Conservation (phyloP, 1,140 invertebrate species). For the Sitobion miscanthi region DNA sequence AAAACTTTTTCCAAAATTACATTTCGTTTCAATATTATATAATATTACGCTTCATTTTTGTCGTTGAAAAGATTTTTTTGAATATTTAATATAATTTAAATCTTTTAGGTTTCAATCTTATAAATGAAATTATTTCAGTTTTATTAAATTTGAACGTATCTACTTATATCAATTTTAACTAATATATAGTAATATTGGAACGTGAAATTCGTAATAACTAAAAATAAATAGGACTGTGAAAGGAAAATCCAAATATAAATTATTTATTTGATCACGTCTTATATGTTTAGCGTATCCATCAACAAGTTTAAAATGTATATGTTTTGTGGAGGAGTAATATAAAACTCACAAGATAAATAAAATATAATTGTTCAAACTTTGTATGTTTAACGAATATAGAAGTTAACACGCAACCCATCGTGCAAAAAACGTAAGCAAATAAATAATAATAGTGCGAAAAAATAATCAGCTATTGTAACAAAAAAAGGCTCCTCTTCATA, state of each 20-base stretch:
- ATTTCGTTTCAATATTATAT: slow-evolving; percentile 15
- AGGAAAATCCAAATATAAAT: neutral
- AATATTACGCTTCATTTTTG: neutral
- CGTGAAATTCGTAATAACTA: neutral
- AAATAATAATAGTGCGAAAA: neutral
- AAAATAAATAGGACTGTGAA: neutral
- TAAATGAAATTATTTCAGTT: neutral
- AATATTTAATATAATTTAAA: neutral
- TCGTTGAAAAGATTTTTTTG: neutral
- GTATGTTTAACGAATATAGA: neutral
- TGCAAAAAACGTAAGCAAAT: neutral
- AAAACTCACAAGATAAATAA: no score
- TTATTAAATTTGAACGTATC: neutral
- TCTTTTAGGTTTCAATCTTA: neutral
- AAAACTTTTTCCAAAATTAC: slow-evolving; percentile 12
- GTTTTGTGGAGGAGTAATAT: neutral
- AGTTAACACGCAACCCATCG: neutral
- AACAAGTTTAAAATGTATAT: neutral
- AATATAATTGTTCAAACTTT: neutral
- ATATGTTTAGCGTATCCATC: neutral
- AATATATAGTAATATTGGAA: no score
- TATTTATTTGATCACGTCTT: neutral
- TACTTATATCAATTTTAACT: neutral
- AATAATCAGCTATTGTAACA: neutral
- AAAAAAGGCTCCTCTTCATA: neutral